A percentile compares a stretch with the other conserved stretches of the same genome.
Conservation (phyloP, 2,113 vertebrate genomes). For the Dendrocopos noguchii region DNA sequence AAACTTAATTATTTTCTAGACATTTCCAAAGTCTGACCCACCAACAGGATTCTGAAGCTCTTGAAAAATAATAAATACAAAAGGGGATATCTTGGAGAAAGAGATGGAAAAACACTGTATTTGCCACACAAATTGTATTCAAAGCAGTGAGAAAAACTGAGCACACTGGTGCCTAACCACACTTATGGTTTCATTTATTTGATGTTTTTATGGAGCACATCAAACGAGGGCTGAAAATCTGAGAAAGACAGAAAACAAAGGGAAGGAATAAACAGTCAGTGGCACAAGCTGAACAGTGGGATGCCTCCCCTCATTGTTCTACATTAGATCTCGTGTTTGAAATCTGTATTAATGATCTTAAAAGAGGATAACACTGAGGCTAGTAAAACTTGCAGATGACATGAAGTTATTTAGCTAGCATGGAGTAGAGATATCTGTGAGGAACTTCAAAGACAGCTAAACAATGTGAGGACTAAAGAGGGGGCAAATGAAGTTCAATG, state of each 20-base stretch:
- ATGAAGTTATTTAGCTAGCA: slow-evolving; percentile 54
- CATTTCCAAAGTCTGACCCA: not conserved
- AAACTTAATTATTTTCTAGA: not conserved
- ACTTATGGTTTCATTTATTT: slow-evolving; percentile 40
- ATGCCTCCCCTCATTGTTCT: slow-evolving; percentile 25
- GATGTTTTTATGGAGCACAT: slow-evolving; percentile 21
- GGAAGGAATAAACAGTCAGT: slow-evolving; percentile 43
- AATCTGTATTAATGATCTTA: slow-evolving; percentile 61
- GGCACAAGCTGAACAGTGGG: slow-evolving; percentile 63
- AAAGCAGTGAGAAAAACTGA: not conserved
- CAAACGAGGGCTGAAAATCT: not conserved
- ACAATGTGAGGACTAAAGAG: slow-evolving; percentile 41
- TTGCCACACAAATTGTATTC: not conserved
- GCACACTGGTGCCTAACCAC: not conserved
- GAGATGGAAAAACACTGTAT: not conserved
- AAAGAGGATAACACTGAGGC: slow-evolving; percentile 52
- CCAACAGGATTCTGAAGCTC: not conserved
- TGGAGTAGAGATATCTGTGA: not conserved
- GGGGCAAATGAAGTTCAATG: slow-evolving; percentile 62
- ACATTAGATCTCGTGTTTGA: slow-evolving; percentile 22
- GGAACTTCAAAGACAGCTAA: slow-evolving; percentile 58
- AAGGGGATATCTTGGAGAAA: not conserved
- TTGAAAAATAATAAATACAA: not conserved
- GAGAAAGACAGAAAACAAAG: slow-evolving; percentile 56
- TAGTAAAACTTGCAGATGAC: slow-evolving; percentile 64